phyloP scores from a whole-genome alignment of 2,797 vertebrate genomes.

The Squalus acanthias region DNA sequence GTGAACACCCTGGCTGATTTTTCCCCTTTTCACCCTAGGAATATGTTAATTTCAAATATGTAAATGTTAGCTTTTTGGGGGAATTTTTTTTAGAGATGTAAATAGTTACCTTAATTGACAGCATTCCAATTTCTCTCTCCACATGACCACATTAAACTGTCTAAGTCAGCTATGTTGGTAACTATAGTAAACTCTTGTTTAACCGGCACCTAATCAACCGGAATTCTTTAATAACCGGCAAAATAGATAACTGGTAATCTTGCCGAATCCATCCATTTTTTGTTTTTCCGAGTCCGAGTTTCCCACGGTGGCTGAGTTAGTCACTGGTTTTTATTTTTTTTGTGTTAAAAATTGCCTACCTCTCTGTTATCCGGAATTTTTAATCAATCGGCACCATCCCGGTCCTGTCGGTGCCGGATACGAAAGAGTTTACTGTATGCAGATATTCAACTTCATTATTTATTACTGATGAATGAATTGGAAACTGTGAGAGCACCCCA shows the following conservation, averaged over 20 bases:
- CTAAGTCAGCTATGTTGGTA: background rate
- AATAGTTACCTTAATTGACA: background rate
- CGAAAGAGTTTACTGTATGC: background rate
- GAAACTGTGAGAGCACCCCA: background rate
- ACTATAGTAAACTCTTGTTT: too few species aligned
- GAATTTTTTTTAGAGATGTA: background rate
- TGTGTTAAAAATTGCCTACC: too few species aligned
- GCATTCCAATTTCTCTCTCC: background rate
- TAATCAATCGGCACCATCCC: too few species aligned
- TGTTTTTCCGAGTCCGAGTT: too few species aligned
- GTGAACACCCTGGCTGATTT: background rate
- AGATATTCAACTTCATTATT: background rate
- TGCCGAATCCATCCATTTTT: too few species aligned
- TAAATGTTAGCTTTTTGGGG: background rate
- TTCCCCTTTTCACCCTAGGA: background rate
- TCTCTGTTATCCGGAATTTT: too few species aligned
- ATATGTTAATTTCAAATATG: background rate
- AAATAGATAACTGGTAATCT: too few species aligned
- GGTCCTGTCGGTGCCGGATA: too few species aligned
- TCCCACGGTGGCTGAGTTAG: too few species aligned
- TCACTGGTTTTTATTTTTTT: too few species aligned
- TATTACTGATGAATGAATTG: background rate
- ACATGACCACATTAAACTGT: background rate
- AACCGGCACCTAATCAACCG: too few species aligned
- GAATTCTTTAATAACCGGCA: too few species aligned